These are phyloP conservation scores for Eurystomus glaucurus DNA, from an alignment of 2,797 vertebrate genomes.

Conservation along the genomic window DNA sequence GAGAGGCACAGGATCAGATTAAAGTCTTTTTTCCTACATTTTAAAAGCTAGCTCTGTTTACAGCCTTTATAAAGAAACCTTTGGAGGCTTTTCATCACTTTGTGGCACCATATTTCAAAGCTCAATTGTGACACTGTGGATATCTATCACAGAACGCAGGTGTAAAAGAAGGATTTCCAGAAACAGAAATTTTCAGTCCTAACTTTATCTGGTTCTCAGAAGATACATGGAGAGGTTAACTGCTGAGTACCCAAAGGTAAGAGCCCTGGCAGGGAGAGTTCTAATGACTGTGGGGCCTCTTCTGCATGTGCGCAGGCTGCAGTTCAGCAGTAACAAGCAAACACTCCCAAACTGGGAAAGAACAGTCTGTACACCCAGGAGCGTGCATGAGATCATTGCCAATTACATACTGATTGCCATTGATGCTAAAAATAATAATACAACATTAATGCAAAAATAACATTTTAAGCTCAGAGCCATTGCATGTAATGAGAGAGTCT, in stretches of 20 bases:
- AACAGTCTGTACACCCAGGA: slow-evolving; percentile 51
- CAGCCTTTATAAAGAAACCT: neutral
- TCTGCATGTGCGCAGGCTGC: accelerated
- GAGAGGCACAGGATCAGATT: neutral
- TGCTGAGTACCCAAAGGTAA: neutral
- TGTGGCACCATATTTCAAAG: neutral
- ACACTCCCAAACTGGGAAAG: slow-evolving; percentile 16
- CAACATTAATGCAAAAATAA: slow-evolving; percentile 13
- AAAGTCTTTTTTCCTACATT: neutral
- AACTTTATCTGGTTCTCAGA: neutral
- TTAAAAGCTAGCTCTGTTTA: neutral
- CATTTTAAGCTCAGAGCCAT: neutral
- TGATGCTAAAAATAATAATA: slow-evolving; percentile 50
- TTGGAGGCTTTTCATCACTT: neutral
- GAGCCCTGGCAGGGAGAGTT: neutral
- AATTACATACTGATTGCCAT: slow-evolving; percentile 4
- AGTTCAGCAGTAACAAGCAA: slow-evolving; percentile 24
- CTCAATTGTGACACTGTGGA: neutral
- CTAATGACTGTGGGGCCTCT: neutral
- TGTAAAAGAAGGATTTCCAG: neutral
- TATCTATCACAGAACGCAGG: neutral
- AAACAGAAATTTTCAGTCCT: neutral
- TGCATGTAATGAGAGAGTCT: neutral
- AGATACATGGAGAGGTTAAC: neutral
- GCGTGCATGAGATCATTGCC: slow-evolving; percentile 19